Base-by-base conservation (phyloP, 2,113 vertebrate species). In the Silurus asotus region DNA sequence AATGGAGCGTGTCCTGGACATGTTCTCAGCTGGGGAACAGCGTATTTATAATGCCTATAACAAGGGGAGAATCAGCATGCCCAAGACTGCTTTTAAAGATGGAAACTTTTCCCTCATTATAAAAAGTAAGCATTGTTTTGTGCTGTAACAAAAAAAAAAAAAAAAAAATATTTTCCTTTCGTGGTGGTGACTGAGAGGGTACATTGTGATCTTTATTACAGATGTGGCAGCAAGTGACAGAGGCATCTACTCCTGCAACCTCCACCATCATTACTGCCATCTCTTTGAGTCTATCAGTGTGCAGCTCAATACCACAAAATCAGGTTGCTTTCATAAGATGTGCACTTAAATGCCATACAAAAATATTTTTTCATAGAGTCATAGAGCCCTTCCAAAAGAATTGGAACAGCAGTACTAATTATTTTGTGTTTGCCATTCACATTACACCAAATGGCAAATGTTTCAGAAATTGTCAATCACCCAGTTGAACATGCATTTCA, bases 261-360 rank as follows among this genome's bases (percentile, higher is more conserved):
- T 99, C 74, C 97, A 99, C 92, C 97, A 98, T 45, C 96, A 97
- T 90, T 98, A 98, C 92, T 99, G 98, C 84, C 96, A 98, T 88
- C 89, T 98, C 19, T 96, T 97, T 0, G 96, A 98, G 88, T 96
- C 94, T 0, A 89, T 96, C 88, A 94, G 95, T 88, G 58, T 99
- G 6, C 96, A 95, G 23, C 96, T 99, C 8, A 91, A 94, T 1
- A 72, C 97, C 86, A 96, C 96, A 23, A 95, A 96, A 81, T 93
- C 93, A 92, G 96, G 97, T 98, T 91, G 84, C 92, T 89, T 62
- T 69, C n/a, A 13, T 25, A 3, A 69, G 4, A 28, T 69, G 11
- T 69, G 25, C 9, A 56, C 13, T 56, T 56, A 56, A 59, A 48
- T 59, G 37, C 37, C 37, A 37, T 37, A 37, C n/a, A 37, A 37